These are phyloP conservation scores for Ibidorhyncha struthersii DNA, from an alignment of 2,113 vertebrate genomes.

Conservation along the genomic window DNA sequence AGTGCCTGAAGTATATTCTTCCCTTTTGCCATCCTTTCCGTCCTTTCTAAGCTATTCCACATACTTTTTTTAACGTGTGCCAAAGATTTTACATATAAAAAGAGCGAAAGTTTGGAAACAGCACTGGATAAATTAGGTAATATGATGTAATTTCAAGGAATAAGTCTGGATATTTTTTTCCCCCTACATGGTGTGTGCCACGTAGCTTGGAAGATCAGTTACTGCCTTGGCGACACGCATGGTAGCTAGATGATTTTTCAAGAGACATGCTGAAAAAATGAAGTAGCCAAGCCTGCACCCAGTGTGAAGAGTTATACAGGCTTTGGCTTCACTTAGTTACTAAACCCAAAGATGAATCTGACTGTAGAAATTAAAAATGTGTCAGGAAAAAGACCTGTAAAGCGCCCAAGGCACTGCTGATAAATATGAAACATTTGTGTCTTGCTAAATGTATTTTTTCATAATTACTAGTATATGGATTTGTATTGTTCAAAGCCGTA, in stretches of 20 bases:
- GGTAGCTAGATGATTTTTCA: not conserved
- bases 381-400: not conserved
- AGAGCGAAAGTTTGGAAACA: conserved; percentile 19
- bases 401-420: not conserved
- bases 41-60: conserved; percentile 5
- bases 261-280: not conserved
- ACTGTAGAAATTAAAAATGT: not conserved
- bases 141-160: conserved; percentile 32
- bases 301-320: not conserved
- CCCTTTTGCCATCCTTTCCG: not conserved
- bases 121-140: conserved; percentile 23
- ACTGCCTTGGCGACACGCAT: not conserved
- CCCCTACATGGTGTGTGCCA: not conserved
- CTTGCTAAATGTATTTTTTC: conserved; percentile 17
- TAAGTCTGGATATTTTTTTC: not conserved
- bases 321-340: not conserved
- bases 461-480: conserved; percentile 38
- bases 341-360: not conserved
- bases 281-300: not conserved
- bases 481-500: conserved; percentile 18
- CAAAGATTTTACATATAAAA: not conserved
- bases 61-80: not conserved
- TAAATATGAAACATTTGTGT: conserved; percentile 13
- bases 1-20: not conserved
- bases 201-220: conserved; percentile 11